Evolutionary conservation across 2,888 invertebrate species (phyloP).

Genomic region (Hypsopygia costalis): DNA sequence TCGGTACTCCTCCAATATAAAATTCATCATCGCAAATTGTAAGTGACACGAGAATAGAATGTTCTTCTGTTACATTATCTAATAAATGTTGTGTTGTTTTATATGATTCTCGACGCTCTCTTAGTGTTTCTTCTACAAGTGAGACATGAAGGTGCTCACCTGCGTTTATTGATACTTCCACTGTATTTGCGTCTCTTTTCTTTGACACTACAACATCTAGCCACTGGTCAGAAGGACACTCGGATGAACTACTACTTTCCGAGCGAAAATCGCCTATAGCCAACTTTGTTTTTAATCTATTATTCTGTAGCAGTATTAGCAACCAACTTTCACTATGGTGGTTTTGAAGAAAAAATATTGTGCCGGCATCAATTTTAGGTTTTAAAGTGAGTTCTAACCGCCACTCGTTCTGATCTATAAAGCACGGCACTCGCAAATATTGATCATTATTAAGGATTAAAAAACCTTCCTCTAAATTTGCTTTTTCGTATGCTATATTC

Average conservation of each 20-base stretch:
- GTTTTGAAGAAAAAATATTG: slow-evolving; percentile 51
- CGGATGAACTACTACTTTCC: slow-evolving; percentile 53
- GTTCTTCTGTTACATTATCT: background rate
- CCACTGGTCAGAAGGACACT: slow-evolving; percentile 58
- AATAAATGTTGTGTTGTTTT: background rate
- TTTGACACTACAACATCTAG: slow-evolving; percentile 54
- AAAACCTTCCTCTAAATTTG: slow-evolving; percentile 56
- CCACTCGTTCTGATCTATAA: slow-evolving; percentile 54
- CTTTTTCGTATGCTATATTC: slow-evolving; percentile 63
- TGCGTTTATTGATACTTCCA: slow-evolving; percentile 60
- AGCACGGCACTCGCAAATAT: slow-evolving; percentile 62
- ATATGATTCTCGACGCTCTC: slow-evolving; percentile 15
- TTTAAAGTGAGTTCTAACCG: slow-evolving; percentile 56
- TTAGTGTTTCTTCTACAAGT: slow-evolving; percentile 26
- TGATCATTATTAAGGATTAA: slow-evolving; percentile 48
- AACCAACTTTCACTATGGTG: slow-evolving; percentile 43
- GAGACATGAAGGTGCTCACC: slow-evolving; percentile 58
- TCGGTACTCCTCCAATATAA: slow-evolving; percentile 55
- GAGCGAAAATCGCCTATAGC: slow-evolving; percentile 39
- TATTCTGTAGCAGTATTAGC: slow-evolving; percentile 52
- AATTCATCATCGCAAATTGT: slow-evolving; percentile 56
- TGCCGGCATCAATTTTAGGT: slow-evolving; percentile 51
- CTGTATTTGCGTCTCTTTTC: slow-evolving; percentile 45
- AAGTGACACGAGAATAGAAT: slow-evolving; percentile 1
- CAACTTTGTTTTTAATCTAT: slow-evolving; percentile 57